phyloP scores from a whole-genome alignment of 2,888 invertebrate species.

The Melanostoma scalare region DNA sequence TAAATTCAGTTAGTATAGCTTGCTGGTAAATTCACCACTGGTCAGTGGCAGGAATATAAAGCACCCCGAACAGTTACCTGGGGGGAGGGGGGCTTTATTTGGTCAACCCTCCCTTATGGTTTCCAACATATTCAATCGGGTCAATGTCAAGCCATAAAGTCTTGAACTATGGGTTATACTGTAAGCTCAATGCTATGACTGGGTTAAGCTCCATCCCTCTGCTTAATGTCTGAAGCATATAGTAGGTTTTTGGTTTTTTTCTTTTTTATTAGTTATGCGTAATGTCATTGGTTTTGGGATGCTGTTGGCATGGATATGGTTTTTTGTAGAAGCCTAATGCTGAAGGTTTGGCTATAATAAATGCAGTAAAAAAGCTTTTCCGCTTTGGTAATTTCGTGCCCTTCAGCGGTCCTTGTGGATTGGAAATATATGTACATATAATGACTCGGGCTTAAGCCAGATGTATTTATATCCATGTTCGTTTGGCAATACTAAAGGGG shows the following conservation, averaged over 20 bases:
- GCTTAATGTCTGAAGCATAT: slow-evolving; percentile 26
- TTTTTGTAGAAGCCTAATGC: slow-evolving; percentile 23
- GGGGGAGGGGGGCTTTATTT: slow-evolving; percentile 11
- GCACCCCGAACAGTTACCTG: slow-evolving; percentile 40
- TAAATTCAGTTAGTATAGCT: slow-evolving; percentile 51
- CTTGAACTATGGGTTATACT: slow-evolving; percentile 57
- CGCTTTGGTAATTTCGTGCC: slow-evolving; percentile 54
- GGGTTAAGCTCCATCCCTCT: slow-evolving; percentile 33
- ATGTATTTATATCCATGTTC: slow-evolving; percentile 45
- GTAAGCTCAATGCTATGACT: slow-evolving; percentile 32
- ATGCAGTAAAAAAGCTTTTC: slow-evolving; percentile 60
- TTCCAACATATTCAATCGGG: slow-evolving; percentile 45
- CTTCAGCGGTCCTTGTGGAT: slow-evolving; percentile 53
- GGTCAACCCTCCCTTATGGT: slow-evolving; percentile 31
- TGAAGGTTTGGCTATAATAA: slow-evolving; percentile 43
- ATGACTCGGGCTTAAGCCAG: slow-evolving; percentile 58
- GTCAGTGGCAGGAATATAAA: neutral
- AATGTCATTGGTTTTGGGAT: slow-evolving; percentile 58
- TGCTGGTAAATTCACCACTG: slow-evolving; percentile 25
- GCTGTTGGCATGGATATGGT: slow-evolving; percentile 32
- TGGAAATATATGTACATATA: slow-evolving; percentile 58
- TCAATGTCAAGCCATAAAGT: slow-evolving; percentile 67
- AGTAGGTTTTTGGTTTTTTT: slow-evolving; percentile 18
- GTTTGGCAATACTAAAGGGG: slow-evolving; percentile 23
- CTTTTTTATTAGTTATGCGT: slow-evolving; percentile 66